These are phyloP conservation scores for Hemibagrus guttatus DNA, from an alignment of 2,797 vertebrate genomes.

Conservation along the genomic window DNA sequence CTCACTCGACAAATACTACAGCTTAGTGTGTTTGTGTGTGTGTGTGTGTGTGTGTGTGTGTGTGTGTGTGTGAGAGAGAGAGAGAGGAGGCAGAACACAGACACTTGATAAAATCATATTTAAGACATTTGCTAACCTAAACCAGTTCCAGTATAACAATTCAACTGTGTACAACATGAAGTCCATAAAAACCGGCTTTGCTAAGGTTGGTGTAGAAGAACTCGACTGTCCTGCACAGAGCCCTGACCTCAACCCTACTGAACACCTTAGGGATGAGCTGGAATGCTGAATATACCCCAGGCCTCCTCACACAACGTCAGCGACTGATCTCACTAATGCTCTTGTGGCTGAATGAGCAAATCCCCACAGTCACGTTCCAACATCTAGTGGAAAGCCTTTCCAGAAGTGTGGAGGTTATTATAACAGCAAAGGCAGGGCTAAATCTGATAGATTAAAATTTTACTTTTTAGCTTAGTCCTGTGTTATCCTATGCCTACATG, in stretches of 20 bases:
- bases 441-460: not conserved
- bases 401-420: not conserved
- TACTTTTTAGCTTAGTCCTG: too few relatives aligned
- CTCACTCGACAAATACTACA: constrained; percentile 43
- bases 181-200: not conserved
- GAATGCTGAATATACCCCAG: not conserved
- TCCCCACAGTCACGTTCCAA: not conserved
- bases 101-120: not conserved
- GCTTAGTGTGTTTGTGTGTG: constrained; percentile 13
- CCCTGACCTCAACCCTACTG: not conserved
- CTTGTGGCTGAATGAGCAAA: constrained; percentile 1
- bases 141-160: not conserved
- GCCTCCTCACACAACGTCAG: not conserved
- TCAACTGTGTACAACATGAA: not conserved
- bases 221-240: not conserved
- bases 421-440: not conserved
- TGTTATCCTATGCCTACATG: too few relatives aligned
- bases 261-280: not conserved
- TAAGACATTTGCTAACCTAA: not conserved
- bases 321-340: not conserved
- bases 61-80: too few relatives aligned
- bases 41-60: constrained; percentile 7
- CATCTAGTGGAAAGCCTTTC: not conserved
- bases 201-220: not conserved
- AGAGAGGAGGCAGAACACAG: constrained; percentile 7